Evolutionary conservation across 2,888 invertebrate species (phyloP), one percentile per base, ranked within the genome.

Genomic region (Amiota minor): DNA sequence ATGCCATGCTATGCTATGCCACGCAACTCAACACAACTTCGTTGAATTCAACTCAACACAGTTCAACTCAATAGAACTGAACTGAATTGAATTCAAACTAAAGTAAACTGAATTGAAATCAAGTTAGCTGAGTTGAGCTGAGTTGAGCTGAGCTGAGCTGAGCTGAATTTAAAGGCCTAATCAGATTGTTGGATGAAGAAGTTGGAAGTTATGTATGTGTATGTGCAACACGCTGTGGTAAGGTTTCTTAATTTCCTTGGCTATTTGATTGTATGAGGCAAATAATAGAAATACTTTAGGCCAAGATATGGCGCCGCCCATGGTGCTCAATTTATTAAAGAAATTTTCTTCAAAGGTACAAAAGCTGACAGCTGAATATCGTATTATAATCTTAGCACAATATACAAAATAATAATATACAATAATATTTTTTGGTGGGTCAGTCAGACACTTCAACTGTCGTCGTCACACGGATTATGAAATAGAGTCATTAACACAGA

Each of bases 241-340:
- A 35, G 35, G 35, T 35, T 35, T 35, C 35, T 35, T 35, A 35
- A 35, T 35, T 35, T 35, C 35, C 35, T 35, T 35, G 35, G 35
- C 6, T 35, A 35, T 35, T 35, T 35, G 35, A 35, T 35, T 35
- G 35, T 35, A 6, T 35, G 6, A 6, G 35, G 35, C 35, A 35
- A 35, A 35, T 35, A 35, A 35, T 35, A 35, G 35, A 35, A 35
- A 35, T 35, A 35, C 35, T 35, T 35, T 35, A 6, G 35, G 35
- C 35, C 35, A 35, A 35, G 35, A 35, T 35, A 35, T 35, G 35
- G 35, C 35, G 35, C 35, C 35, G 35, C 35, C 35, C 35, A 35
- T 35, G 35, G 35, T 10, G 59, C 59, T 59, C 59, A 59, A 59
- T 59, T 65, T 65, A 65, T 65, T 65, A 47, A 47, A 65, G 20